Evolutionary conservation across 2,888 invertebrate species (phyloP).

Genomic region (Aleiodes alternator): DNA sequence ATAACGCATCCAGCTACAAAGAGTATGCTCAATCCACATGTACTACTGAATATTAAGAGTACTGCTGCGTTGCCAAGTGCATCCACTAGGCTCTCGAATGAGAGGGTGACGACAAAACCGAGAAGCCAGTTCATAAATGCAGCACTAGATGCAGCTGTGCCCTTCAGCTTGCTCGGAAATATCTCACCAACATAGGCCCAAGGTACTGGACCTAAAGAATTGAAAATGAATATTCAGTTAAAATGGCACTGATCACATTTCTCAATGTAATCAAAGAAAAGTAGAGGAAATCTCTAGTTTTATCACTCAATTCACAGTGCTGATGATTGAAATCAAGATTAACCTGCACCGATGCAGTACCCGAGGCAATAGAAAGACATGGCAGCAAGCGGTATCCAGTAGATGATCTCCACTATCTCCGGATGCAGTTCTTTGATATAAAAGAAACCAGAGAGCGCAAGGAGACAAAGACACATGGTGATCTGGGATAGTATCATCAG

Average conservation of each 20-base stretch:
- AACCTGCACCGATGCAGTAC: slow-evolving; percentile 75
- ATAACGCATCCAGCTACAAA: slow-evolving; percentile 77
- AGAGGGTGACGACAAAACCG: slow-evolving; percentile 73
- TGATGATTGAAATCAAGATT: slow-evolving; percentile 13
- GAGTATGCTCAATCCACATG: slow-evolving; percentile 74
- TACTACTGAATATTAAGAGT: slow-evolving; percentile 77
- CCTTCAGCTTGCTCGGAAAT: slow-evolving; percentile 75
- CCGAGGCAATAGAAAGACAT: slow-evolving; percentile 73
- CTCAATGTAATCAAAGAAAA: background rate
- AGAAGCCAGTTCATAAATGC: slow-evolving; percentile 75
- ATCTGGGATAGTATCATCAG: slow-evolving; percentile 83
- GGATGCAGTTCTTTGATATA: slow-evolving; percentile 59
- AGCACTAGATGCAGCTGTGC: slow-evolving; percentile 68
- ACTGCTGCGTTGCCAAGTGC: slow-evolving; percentile 70
- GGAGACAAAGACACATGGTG: slow-evolving; percentile 83
- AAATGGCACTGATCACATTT: background rate
- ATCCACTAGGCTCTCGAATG: slow-evolving; percentile 74
- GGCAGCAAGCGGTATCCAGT: slow-evolving; percentile 73
- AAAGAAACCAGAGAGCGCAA: slow-evolving; percentile 84
- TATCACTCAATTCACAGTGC: background rate
- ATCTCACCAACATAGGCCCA: slow-evolving; percentile 77
- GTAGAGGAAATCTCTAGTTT: background rate
- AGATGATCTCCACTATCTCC: slow-evolving; percentile 61
- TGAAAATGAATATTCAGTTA: background rate
- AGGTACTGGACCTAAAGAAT: slow-evolving; percentile 71